A percentile compares a stretch with the other conserved stretches of the same genome.
These are phyloP conservation scores for Agapostemon virescens DNA, from an alignment of 2,888 invertebrate species.

Conservation along the genomic window DNA sequence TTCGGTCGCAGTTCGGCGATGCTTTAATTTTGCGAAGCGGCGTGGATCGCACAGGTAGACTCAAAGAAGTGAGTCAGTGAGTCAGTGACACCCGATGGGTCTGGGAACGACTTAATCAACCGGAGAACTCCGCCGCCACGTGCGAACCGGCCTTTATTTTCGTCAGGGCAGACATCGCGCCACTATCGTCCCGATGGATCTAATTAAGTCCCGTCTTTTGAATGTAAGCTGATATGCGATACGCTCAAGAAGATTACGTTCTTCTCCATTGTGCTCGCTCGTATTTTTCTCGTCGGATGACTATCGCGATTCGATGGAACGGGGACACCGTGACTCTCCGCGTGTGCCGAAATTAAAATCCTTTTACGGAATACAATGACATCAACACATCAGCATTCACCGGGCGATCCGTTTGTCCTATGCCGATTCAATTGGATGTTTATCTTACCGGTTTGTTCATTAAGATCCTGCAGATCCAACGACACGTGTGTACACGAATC, in stretches of 20 bases:
- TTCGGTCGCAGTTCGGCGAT: background rate
- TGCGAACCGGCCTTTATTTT: conserved; percentile 21
- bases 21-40: background rate
- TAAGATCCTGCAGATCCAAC: background rate
- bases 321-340: conserved; percentile 10
- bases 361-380: conserved; percentile 18
- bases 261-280: conserved; percentile 40
- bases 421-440: conserved; percentile 25
- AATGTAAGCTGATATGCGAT: conserved; percentile 42
- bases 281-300: conserved; percentile 45
- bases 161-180: conserved; percentile 14
- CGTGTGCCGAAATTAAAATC: conserved; percentile 42
- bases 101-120: background rate
- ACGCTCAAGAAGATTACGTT: conserved; percentile 42
- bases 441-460: background rate
- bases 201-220: conserved; percentile 47
- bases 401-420: background rate
- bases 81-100: background rate
- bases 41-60: background rate
- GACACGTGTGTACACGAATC: background rate
- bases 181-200: conserved; percentile 43
- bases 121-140: background rate
- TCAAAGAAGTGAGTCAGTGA: background rate
- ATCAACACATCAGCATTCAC: conserved; percentile 5
- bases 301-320: conserved; percentile 24